phyloP scores from a whole-genome alignment of 2,797 vertebrate species.

The Thalassophryne amazonica region DNA sequence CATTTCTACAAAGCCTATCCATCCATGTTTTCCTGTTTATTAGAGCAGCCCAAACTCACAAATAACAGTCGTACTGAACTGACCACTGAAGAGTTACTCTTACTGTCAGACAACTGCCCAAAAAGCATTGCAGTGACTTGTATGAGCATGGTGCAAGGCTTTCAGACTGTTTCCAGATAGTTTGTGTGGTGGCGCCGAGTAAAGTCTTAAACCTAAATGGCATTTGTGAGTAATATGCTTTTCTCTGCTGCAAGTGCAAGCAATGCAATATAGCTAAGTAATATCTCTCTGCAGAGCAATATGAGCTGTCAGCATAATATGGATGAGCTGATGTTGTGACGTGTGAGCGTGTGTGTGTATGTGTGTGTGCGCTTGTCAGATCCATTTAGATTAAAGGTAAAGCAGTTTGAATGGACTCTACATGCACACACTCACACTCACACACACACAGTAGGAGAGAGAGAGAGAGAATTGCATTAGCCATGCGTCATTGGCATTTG shows the following conservation, averaged over 20 bases:
- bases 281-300: constrained; percentile 67
- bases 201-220: constrained; percentile 51
- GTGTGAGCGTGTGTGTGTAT: background rate
- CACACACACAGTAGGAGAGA: constrained; percentile 15
- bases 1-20: constrained; percentile 5
- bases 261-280: constrained; percentile 72
- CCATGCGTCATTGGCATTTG: constrained; percentile 58
- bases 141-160: constrained; percentile 7
- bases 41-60: constrained; percentile 12
- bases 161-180: constrained; percentile 31
- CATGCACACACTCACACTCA: background rate
- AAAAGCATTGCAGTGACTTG: constrained; percentile 9
- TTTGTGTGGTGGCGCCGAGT: constrained; percentile 33
- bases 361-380: constrained; percentile 32
- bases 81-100: constrained; percentile 28
- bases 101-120: constrained; percentile 6
- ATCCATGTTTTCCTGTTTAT: constrained; percentile 11
- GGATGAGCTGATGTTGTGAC: constrained; percentile 58
- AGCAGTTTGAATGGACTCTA: constrained; percentile 45
- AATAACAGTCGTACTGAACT: constrained; percentile 7
- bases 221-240: constrained; percentile 69
- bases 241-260: constrained; percentile 66
- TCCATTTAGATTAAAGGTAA: constrained; percentile 61
- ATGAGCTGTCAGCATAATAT: constrained; percentile 63
- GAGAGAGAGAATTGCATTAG: constrained; percentile 36